These are phyloP conservation scores for Amblyopsis rosae DNA, from an alignment of 2,113 vertebrate species.

Conservation along the genomic window DNA sequence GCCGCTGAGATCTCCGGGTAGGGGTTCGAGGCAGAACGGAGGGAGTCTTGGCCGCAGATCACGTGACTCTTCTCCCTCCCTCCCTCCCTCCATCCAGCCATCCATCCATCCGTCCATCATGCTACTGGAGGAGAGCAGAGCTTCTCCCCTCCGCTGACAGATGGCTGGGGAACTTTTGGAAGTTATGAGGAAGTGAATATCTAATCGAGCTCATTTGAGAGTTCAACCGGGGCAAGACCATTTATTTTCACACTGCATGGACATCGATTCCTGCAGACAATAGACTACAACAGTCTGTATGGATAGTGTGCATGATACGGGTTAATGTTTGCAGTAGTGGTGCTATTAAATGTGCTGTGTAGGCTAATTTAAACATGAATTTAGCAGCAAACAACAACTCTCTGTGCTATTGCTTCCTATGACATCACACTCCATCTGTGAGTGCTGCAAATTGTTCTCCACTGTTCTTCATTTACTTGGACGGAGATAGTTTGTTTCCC, in stretches of 20 bases:
- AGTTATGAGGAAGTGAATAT: slow-evolving; percentile 59
- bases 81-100: slow-evolving; percentile 25
- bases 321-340: too few relatives aligned
- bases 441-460: too few relatives aligned
- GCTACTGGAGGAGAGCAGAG: slow-evolving; percentile 64
- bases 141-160: slow-evolving; percentile 62
- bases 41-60: slow-evolving; percentile 65
- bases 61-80: slow-evolving; percentile 51
- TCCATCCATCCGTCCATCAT: slow-evolving; percentile 48
- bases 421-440: too few relatives aligned
- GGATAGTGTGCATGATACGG: too few relatives aligned
- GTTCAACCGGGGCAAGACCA: slow-evolving; percentile 23
- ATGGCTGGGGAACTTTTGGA: slow-evolving; percentile 62
- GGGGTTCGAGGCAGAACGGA: slow-evolving; percentile 67
- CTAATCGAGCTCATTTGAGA: slow-evolving; percentile 51
- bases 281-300: slow-evolving; percentile 30
- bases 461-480: too few relatives aligned
- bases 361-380: too few relatives aligned
- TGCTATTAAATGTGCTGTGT: too few relatives aligned
- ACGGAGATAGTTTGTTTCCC: too few relatives aligned
- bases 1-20: slow-evolving; percentile 59
- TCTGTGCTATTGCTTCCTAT: too few relatives aligned
- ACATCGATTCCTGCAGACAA: slow-evolving; percentile 36
- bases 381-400: too few relatives aligned
- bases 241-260: slow-evolving; percentile 56